Base-by-base conservation (phyloP, 2,888 invertebrate species). In the Philonicus albiceps region DNA sequence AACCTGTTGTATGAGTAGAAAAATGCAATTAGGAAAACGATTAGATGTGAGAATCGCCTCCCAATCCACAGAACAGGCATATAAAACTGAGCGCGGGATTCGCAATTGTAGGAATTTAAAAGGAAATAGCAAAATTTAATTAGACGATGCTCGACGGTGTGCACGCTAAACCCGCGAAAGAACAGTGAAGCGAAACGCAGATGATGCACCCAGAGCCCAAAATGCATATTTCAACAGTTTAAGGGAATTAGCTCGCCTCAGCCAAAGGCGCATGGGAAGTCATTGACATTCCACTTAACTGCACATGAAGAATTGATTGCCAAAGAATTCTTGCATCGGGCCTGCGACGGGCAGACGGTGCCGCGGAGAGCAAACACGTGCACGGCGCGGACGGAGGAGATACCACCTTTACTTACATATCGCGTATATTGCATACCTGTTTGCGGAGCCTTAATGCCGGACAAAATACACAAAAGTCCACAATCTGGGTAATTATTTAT, bases 221-320 rank as follows among this genome's bases (percentile, higher is more conserved):
- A 64, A 64, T 64, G 64, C 74, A 74, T 34, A 34, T 76, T 76
- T 76, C 76, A 76, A 27, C 76, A 76, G 76, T 76, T 76, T 76
- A 76, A 76, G 22, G 76, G 40, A 76, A 76, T 76, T 76, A 40
- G 76, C 40, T 76, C 40, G 76, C n/a, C 37, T 7, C 22, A 5
- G 40, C 34, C 40, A 19, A 37, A 53, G 80, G 30, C 53, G 37
- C 80, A 80, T 85, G 43, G 27, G 74, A 75, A 87, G 87, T 87
- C 87, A 87, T 87, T 87, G 87, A 87, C 87, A 86, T 87, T 87
- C 83, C 37, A 85, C 87, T 80, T 87, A 87, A 87, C 87, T 87
- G 87, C 86, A 86, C 86, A 87, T 86, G 76, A 55, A 64, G 86
- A 87, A 87, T 87, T 87, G 87, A 87, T 87, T 87, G 87, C 86